Evolutionary conservation across 2,888 invertebrate species (phyloP).

Genomic region (Capitulum mitella): DNA sequence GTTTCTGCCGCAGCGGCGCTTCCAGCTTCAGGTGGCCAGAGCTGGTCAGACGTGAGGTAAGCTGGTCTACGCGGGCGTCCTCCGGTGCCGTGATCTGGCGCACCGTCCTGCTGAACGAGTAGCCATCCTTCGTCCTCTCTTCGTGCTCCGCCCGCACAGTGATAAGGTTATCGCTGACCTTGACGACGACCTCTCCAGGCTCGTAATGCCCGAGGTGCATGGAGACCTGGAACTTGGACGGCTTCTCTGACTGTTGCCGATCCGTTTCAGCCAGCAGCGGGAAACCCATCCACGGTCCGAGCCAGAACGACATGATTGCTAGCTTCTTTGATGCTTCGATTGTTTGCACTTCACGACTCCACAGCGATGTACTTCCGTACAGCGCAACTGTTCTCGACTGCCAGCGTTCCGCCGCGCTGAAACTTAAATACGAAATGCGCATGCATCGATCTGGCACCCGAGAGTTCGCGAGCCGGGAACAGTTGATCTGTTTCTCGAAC

Average conservation of each 20-base stretch:
- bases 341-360: no score
- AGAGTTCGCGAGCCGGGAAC: no score
- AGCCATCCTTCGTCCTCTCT: background rate
- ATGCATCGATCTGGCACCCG: no score
- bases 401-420: no score
- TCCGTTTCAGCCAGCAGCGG: background rate
- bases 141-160: constrained; percentile 1
- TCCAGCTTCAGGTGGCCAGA: background rate
- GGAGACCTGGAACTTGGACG: background rate
- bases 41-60: background rate
- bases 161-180: background rate
- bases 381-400: no score
- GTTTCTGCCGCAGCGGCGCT: constrained; percentile 7
- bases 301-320: constrained; percentile 5
- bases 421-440: no score
- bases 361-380: no score
- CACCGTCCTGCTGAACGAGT: constrained; percentile 6
- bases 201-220: background rate
- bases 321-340: no score
- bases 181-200: background rate
- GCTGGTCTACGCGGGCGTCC: background rate
- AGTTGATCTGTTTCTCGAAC: no score
- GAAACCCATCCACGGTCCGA: background rate
- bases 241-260: background rate
- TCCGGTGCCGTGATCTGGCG: background rate